Evolutionary conservation across 2,113 vertebrate genomes (phyloP).

Genomic region (Acanthochromis polyacanthus): DNA sequence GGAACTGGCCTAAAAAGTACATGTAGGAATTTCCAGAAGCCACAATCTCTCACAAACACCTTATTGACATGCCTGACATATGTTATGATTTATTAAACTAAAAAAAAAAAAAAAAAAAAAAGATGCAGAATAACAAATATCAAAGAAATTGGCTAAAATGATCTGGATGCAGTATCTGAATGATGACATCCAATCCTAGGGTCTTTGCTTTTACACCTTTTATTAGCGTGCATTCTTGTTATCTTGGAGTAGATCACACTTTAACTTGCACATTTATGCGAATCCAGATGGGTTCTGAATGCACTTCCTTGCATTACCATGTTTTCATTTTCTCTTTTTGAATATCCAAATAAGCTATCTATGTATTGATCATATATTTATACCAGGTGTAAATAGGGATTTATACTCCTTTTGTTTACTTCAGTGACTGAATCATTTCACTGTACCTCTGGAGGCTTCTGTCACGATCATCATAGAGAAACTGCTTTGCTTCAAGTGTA

Average conservation of each 20-base stretch:
- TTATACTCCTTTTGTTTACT: not conserved
- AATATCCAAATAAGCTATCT: too few relatives aligned
- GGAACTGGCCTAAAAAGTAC: not conserved
- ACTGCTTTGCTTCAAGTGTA: constrained; percentile 14
- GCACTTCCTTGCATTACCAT: too few relatives aligned
- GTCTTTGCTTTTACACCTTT: too few relatives aligned
- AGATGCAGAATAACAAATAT: too few relatives aligned
- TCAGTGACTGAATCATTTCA: constrained; percentile 23
- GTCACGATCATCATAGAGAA: constrained; percentile 17
- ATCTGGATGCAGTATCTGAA: not conserved
- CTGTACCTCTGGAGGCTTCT: constrained; percentile 24
- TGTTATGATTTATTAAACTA: constrained; percentile 32
- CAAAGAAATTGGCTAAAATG: constrained; percentile 10
- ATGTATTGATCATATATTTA: too few relatives aligned
- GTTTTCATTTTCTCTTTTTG: too few relatives aligned
- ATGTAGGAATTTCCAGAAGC: not conserved
- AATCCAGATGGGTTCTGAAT: too few relatives aligned
- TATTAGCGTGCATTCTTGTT: not conserved
- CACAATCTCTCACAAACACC: constrained; percentile 1
- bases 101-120: too few relatives aligned
- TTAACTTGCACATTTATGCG: too few relatives aligned
- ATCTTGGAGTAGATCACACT: not conserved
- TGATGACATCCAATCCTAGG: too few relatives aligned
- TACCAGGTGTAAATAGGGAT: too few relatives aligned
- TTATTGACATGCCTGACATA: constrained; percentile 15